A percentile compares a stretch with the other conserved stretches of the same genome.
phyloP scores from a whole-genome alignment of 2,113 vertebrate species.

The Corydoras sp. region DNA sequence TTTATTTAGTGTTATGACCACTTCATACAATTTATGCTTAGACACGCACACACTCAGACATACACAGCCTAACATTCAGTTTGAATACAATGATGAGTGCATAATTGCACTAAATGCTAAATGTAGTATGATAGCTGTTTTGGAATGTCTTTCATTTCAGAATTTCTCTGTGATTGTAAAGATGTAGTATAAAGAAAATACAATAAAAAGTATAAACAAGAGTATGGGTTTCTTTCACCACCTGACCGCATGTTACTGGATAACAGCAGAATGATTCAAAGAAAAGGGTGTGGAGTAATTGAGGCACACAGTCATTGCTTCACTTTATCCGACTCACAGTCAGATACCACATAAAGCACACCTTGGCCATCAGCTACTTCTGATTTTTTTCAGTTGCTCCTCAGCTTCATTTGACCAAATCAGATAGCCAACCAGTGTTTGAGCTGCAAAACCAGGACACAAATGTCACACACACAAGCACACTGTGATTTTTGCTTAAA shows the following conservation, averaged over 20 bases:
- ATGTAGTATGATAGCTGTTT: too few species aligned
- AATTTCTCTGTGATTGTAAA: constrained; percentile 7
- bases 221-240: constrained; percentile 19
- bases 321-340: constrained; percentile 36
- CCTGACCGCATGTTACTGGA: constrained; percentile 25
- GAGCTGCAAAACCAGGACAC: constrained; percentile 55
- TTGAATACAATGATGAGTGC: too few species aligned
- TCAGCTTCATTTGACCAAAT: constrained; percentile 29
- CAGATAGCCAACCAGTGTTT: constrained; percentile 72
- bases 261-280: constrained; percentile 30
- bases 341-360: constrained; percentile 23
- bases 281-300: constrained; percentile 28
- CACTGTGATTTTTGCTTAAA: not conserved
- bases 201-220: constrained; percentile 15
- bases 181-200: constrained; percentile 20
- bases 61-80: too few species aligned
- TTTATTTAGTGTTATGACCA: too few species aligned
- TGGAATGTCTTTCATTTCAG: too few species aligned
- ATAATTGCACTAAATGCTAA: too few species aligned
- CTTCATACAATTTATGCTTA: too few species aligned
- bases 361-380: constrained; percentile 30
- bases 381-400: constrained; percentile 4
- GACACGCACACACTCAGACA: too few species aligned
- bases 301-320: constrained; percentile 36
- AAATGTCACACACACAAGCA: not conserved